phyloP scores from a whole-genome alignment of 1,140 invertebrate genomes.

The Hypothenemus hampei region DNA sequence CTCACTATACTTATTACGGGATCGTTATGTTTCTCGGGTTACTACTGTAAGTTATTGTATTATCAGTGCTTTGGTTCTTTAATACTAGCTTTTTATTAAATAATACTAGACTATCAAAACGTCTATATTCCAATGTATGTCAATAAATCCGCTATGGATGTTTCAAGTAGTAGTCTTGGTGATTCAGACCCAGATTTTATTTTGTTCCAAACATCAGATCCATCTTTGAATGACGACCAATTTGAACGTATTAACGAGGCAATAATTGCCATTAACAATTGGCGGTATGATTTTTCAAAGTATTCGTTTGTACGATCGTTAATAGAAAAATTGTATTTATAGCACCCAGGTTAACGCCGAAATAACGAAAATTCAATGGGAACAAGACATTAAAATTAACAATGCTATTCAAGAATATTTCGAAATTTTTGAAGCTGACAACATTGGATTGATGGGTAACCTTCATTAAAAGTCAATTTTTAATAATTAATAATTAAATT shows the following conservation, averaged over 20 bases:
- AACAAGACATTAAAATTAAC: conserved; percentile 16
- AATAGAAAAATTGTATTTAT: not conserved
- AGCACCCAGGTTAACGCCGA: conserved; percentile 4
- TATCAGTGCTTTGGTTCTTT: too few species aligned
- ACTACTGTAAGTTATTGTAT: conserved; percentile 16
- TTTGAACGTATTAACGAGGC: not conserved
- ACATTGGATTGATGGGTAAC: conserved; percentile 9
- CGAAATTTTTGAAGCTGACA: conserved; percentile 6
- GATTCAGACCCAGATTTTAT: not conserved
- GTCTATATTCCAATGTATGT: not conserved
- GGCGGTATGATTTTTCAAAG: conserved; percentile 19
- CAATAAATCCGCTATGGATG: not conserved
- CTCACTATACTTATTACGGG: not conserved
- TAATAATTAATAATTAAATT: not conserved
- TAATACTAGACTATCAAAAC: not conserved
- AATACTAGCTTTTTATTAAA: too few species aligned
- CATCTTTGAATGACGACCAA: not conserved
- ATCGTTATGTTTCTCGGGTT: conserved; percentile 4
- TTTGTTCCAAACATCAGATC: not conserved
- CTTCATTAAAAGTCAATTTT: not conserved
- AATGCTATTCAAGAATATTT: not conserved
- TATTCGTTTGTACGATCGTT: too few species aligned
- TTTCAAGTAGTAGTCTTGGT: not conserved
- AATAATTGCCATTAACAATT: conserved; percentile 14
- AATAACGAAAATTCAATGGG: conserved; percentile 7